phyloP scores from a whole-genome alignment of 2,888 invertebrate genomes.

The Theretra japonica region DNA sequence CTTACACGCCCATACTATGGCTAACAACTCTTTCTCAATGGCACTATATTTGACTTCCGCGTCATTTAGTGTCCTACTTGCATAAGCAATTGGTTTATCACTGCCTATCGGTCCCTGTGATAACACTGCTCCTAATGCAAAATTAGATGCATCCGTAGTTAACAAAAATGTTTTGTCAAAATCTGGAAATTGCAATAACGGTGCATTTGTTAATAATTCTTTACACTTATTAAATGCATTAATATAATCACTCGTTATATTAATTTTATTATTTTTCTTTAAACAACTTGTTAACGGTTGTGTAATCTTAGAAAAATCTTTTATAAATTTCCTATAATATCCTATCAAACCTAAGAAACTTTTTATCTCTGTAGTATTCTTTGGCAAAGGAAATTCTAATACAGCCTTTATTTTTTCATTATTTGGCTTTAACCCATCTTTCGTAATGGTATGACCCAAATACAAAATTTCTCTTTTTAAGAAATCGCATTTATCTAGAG shows the following conservation, averaged over 20 bases:
- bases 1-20: conserved; percentile 52
- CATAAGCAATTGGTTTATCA: conserved; percentile 43
- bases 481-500: conserved; percentile 44
- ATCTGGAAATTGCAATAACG: conserved; percentile 55
- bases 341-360: conserved; percentile 32
- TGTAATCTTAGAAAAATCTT: conserved; percentile 31
- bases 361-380: conserved; percentile 30
- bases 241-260: conserved; percentile 4
- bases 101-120: conserved; percentile 41
- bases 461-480: conserved; percentile 44
- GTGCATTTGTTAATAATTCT: conserved; percentile 43
- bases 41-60: conserved; percentile 28
- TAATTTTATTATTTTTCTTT: conserved; percentile 32
- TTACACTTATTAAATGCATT: conserved; percentile 43
- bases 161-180: conserved; percentile 44
- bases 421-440: conserved; percentile 40
- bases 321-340: conserved; percentile 29
- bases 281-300: conserved; percentile 35
- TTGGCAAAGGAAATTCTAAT: conserved; percentile 32
- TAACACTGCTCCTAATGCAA: conserved; percentile 40
- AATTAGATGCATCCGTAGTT: conserved; percentile 41
- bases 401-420: conserved; percentile 37
- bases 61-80: conserved; percentile 39
- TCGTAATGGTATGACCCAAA: conserved; percentile 33
- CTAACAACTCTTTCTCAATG: conserved; percentile 56